Evolutionary conservation across 2,888 invertebrate genomes (phyloP).

Genomic region (Trachelus iudaicus): DNA sequence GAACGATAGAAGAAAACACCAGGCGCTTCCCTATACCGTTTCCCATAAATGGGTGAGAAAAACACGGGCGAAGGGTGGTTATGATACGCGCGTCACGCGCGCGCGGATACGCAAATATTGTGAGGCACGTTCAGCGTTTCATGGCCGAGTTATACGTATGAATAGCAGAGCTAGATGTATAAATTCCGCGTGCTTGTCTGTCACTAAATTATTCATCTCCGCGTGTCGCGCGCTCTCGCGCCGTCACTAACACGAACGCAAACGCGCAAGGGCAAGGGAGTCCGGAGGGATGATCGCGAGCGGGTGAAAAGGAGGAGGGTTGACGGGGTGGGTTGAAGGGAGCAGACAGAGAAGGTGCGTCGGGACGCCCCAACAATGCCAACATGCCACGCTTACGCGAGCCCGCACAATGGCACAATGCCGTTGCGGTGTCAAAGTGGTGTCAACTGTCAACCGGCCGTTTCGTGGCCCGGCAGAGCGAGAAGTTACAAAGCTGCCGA

Average conservation of each 20-base stretch:
- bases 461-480: slow-evolving; percentile 40
- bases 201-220: slow-evolving; percentile 47
- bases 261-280: slow-evolving; percentile 15
- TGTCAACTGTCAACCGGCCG: slow-evolving; percentile 61
- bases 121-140: neutral
- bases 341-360: slow-evolving; percentile 22
- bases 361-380: slow-evolving; percentile 49
- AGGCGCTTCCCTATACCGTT: no score
- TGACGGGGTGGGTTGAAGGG: slow-evolving; percentile 5
- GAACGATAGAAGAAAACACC: no score
- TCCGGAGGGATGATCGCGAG: slow-evolving; percentile 17
- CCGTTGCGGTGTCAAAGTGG: slow-evolving; percentile 58
- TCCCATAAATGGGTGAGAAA: neutral
- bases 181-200: slow-evolving; percentile 32
- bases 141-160: neutral
- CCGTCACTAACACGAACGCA: neutral
- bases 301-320: slow-evolving; percentile 13
- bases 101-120: neutral
- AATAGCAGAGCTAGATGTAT: slow-evolving; percentile 16
- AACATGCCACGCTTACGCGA: slow-evolving; percentile 57
- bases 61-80: neutral
- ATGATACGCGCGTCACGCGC: neutral
- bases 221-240: slow-evolving; percentile 32
- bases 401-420: slow-evolving; percentile 55
- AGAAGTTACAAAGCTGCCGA: slow-evolving; percentile 22